These are phyloP conservation scores for Sciaenops ocellatus DNA, from an alignment of 2,797 vertebrate genomes.

Conservation along the genomic window DNA sequence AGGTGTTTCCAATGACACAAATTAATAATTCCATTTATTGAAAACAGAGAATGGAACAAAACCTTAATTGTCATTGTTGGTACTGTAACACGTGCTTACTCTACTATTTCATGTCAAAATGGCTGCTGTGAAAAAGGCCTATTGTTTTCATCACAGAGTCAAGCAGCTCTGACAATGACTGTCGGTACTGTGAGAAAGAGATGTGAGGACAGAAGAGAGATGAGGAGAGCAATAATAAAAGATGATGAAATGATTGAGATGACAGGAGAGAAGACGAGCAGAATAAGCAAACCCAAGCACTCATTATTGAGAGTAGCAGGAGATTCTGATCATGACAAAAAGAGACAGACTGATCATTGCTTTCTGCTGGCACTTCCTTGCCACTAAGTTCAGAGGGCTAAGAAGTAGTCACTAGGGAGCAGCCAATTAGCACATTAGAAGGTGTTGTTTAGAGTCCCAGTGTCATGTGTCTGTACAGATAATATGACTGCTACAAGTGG, in stretches of 20 bases:
- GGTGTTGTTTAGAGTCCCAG: conserved; percentile 45
- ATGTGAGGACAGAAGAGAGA: not conserved
- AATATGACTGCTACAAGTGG: conserved; percentile 3
- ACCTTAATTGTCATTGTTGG: too few relatives aligned
- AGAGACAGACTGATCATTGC: conserved; percentile 28
- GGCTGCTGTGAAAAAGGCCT: not conserved
- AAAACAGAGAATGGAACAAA: too few relatives aligned
- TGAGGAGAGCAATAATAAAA: conserved; percentile 15
- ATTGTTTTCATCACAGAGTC: conserved; percentile 11
- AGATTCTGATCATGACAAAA: conserved; percentile 46
- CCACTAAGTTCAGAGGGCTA: conserved; percentile 14
- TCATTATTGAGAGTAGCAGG: conserved; percentile 39
- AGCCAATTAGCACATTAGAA: conserved; percentile 62
- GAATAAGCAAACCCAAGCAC: conserved; percentile 34
- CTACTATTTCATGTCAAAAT: too few relatives aligned
- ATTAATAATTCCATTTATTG: too few relatives aligned
- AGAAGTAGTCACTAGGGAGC: conserved; percentile 42
- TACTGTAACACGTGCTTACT: too few relatives aligned
- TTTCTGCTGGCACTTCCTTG: conserved; percentile 38
- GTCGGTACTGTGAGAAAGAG: conserved; percentile 12
- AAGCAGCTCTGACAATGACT: conserved; percentile 7
- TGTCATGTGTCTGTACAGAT: conserved; percentile 42
- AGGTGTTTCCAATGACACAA: too few relatives aligned
- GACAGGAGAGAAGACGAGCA: conserved; percentile 12
- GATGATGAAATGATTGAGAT: not conserved